Base-by-base conservation (phyloP, 2,113 vertebrate genomes). In the Myiopsitta monachus region DNA sequence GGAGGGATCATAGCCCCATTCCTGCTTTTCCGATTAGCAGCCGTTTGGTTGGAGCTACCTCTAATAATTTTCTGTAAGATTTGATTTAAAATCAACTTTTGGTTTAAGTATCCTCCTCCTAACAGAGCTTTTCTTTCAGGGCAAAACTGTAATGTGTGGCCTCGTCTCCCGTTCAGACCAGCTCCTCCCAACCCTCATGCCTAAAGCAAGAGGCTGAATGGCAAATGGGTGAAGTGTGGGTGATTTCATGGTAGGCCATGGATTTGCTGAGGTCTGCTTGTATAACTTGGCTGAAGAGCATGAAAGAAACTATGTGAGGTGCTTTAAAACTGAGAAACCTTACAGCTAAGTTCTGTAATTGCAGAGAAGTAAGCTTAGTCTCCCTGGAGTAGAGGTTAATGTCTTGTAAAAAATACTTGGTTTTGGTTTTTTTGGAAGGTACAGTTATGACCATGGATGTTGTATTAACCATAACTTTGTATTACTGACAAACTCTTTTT, bases 61-160 rank as follows among this genome's bases (percentile, higher is more conserved):
- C 98, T 99, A 22, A 98, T 99, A 91, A 98, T 99, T 97, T 99
- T 99, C 43, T 99, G 99, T 99, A 95, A 95, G 98, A 96, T 87
- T 51, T 78, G 19, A 6, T 64, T 90, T 68, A 6, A 52, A 18
- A 14, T 31, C 5, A 30, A 18, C 2, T 62, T 57, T 61, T 33
- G 5, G 4, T 46, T 55, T 70, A 39, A 49, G n/a, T 41, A 47
- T 36, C 18, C 10, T 88, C 14, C 41, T 70, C 30, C 39, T 84
- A 84, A 68, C 3, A 79, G 43, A 78, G 31, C 8, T 85, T 82
- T 74, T 88, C 6, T 64, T 63, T 51, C 4, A 5, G 22, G 11
- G 7, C 2, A 49, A 31, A 83, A 83, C 9, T 70, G 38, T 44
- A 75, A 14, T 6, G 12, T 49, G 47, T 73, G 38, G 8, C 33